Base-by-base conservation (phyloP, 2,888 invertebrate species). In the Artemia sp. region DNA sequence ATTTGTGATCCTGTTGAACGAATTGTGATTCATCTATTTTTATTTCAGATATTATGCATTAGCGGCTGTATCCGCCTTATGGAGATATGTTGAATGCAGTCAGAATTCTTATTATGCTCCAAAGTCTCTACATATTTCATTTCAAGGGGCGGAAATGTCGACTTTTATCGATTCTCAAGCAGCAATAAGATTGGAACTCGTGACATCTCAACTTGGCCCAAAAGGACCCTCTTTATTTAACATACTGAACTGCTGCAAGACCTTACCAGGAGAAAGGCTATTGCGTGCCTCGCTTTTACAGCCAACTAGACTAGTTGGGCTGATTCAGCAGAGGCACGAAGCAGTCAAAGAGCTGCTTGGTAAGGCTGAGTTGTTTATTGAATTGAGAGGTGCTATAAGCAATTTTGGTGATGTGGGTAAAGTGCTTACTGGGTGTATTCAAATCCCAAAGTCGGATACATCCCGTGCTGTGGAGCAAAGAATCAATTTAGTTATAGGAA, bases 31-130 rank as follows among this genome's bases (percentile, higher is more conserved):
- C 38, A 38, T 6, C 38, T 38, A 38, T 38, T 52, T 69, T 72
- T 70, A 73, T 75, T 77, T 58, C 76, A 92, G 91, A 76, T 91
- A 90, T 78, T 92, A 92, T 76, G 88, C 90, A 12, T 77, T 94
- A 69, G 85, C 92, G 11, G 86, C 93, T 1, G 85, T 86, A n/a
- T 85, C 89, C 14, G 93, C 92, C 6, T 81, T 94, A 5, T 76
- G 94, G 7, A 89, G 87, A 76, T 93, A 92, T 77, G 83, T 91
- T 1, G 91, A 93, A 78, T 85, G 85, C 74, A 85, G 86, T 70
- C 86, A 90, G 75, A 86, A 86, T 73, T 81, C 88, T 19, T 81
- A 85, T 19, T 92, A 89, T 78, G 84, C 86, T 0, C 83, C 85
- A 69, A 84, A 85, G 75, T 87, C 92, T 0, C 78, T 95, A 72